Evolutionary conservation across 2,797 vertebrate genomes (phyloP).

Genomic region (Iguana delicatissima): DNA sequence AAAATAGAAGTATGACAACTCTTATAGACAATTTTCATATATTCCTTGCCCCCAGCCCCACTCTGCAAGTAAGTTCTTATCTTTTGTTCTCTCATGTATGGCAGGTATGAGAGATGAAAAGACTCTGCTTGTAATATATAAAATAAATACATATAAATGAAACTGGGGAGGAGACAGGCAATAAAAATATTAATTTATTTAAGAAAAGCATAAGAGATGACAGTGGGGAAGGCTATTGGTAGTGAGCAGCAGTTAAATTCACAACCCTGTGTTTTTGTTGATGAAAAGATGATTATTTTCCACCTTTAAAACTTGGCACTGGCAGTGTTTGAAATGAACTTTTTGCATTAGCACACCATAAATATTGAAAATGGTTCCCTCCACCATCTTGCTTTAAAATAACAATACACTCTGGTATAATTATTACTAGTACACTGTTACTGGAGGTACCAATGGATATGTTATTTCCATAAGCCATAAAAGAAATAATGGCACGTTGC

Average conservation of each 20-base stretch:
- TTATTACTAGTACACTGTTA: conserved; percentile 37
- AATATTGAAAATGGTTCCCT: conserved; percentile 36
- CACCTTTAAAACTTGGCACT: conserved; percentile 32
- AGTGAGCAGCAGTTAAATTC: conserved; percentile 34
- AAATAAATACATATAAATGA: background rate
- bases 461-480: conserved; percentile 51
- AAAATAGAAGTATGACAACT: background rate
- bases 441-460: conserved; percentile 39
- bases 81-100: no score
- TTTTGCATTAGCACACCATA: conserved; percentile 39
- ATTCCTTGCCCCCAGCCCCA: background rate
- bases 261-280: conserved; percentile 13
- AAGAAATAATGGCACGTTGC: background rate
- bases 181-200: conserved; percentile 21
- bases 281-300: conserved; percentile 46
- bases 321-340: conserved; percentile 49
- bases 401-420: conserved; percentile 29
- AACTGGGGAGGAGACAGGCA: background rate
- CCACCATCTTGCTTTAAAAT: conserved; percentile 46
- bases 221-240: background rate
- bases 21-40: background rate
- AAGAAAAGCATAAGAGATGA: conserved; percentile 12
- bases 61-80: no score
- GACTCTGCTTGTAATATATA: background rate
- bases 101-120: background rate